Evolutionary conservation across 2,113 vertebrate species (phyloP).

Genomic region (Calidris pugnax): DNA sequence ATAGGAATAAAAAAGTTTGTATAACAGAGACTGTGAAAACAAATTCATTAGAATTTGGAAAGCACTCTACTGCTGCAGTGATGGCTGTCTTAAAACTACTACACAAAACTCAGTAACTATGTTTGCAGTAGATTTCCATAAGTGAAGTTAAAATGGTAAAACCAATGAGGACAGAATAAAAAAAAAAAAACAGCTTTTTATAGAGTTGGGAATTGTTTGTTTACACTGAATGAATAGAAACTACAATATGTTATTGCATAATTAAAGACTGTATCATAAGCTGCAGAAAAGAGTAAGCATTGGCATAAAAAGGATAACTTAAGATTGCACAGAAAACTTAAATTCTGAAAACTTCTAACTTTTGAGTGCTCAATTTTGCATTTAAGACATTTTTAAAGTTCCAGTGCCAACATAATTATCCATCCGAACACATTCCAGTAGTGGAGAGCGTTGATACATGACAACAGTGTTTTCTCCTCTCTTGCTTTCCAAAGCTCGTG

Average conservation of each 20-base stretch:
- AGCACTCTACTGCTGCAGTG: neutral
- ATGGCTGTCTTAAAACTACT: neutral
- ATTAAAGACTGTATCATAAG: neutral
- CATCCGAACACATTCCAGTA: neutral
- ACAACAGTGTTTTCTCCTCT: neutral
- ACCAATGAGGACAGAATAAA: neutral
- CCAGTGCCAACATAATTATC: neutral
- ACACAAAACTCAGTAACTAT: neutral
- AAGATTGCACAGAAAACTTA: neutral
- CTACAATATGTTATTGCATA: neutral
- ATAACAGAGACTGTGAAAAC: neutral
- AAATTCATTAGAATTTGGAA: neutral
- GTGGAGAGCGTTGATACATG: neutral
- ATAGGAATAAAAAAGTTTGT: neutral
- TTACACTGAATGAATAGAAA: neutral
- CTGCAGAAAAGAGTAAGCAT: neutral
- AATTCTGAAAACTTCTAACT: neutral
- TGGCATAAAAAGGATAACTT: neutral
- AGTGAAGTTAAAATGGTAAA: neutral
- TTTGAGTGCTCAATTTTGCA: neutral
- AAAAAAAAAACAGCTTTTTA: neutral
- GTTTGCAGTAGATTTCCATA: neutral
- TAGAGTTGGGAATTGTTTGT: neutral
- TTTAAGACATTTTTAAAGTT: neutral
- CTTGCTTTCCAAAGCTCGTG: rapidly evolving